These are phyloP conservation scores for Tadarida brasiliensis DNA, from an alignment of 2,797 vertebrate genomes.

Conservation along the genomic window DNA sequence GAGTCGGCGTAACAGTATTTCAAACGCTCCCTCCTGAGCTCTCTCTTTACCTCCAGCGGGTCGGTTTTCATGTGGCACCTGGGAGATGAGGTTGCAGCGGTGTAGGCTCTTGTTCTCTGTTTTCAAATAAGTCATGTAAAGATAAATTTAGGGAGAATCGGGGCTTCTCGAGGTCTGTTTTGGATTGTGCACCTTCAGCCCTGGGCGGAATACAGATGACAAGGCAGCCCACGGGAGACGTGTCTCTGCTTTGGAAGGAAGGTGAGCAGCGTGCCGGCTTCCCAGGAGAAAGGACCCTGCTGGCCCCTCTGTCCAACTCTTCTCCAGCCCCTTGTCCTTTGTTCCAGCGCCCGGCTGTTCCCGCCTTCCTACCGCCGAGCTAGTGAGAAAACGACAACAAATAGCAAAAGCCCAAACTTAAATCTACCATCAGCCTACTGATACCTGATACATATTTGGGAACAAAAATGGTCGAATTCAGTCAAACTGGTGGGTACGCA, in stretches of 20 bases:
- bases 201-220: neutral
- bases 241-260: neutral
- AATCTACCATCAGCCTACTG: neutral
- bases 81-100: neutral
- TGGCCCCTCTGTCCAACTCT: neutral
- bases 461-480: neutral
- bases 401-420: neutral
- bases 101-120: neutral
- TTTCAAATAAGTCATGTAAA: neutral
- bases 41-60: too few relatives aligned
- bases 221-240: neutral
- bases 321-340: neutral
- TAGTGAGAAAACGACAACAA: neutral
- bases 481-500: neutral
- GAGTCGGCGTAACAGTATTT: rapidly evolving
- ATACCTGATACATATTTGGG: neutral
- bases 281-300: neutral
- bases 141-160: neutral
- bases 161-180: neutral
- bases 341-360: neutral
- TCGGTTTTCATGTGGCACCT: neutral
- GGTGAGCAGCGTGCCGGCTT: neutral
- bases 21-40: neutral
- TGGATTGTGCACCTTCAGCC: neutral
- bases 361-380: neutral